Base-by-base conservation (phyloP, 2,888 invertebrate genomes). In the Drosophila birchii region DNA sequence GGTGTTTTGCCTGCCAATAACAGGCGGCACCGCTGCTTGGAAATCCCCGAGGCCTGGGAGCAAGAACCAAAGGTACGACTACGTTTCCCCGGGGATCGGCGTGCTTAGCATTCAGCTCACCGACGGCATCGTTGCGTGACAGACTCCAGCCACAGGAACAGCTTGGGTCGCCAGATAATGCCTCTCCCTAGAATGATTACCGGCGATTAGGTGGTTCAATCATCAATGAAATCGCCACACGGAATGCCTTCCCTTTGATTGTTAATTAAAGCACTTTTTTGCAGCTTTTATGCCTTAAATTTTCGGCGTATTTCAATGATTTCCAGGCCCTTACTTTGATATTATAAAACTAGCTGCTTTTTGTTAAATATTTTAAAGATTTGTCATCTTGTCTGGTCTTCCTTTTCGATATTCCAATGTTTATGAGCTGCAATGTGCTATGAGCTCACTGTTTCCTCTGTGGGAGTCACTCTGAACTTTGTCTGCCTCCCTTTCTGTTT, bases 161-260 rank as follows among this genome's bases (percentile, higher is more conserved):
- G 29, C 58, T 70, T 45, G 14, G 29, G 16, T 18, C 32, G 47
- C 32, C 29, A 29, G 38, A 39, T 45, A 44, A 53, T 68, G 87
- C 72, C 60, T 75, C 51, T 74, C 71, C 77, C 75, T 77, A 53
- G 61, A 66, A 74, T 83, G 78, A 85, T 86, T 82, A 74, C 75
- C 72, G 75, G 54, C 77, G 71, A 86, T 86, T 85, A 78, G 62
- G 61, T 44, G 75, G 60, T 66, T 71, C 76, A 76, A 82, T 78
- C 80, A 79, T 78, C 66, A 75, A 67, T 78, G 74, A 77, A 70
- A 74, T 69, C 32, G 55, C 55, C n/a, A 39, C 75, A 75, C 68
- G 70, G 32, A 69, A 43, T 36, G 67, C 29, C 38, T 38, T 11
- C 9, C 14, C 26, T 49, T 23, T 1, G 20, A n/a, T 18, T 51